A percentile compares a stretch with the other conserved stretches of the same genome.
These are phyloP conservation scores for Sceloporus undulatus DNA, from an alignment of 2,113 vertebrate species.

Conservation along the genomic window DNA sequence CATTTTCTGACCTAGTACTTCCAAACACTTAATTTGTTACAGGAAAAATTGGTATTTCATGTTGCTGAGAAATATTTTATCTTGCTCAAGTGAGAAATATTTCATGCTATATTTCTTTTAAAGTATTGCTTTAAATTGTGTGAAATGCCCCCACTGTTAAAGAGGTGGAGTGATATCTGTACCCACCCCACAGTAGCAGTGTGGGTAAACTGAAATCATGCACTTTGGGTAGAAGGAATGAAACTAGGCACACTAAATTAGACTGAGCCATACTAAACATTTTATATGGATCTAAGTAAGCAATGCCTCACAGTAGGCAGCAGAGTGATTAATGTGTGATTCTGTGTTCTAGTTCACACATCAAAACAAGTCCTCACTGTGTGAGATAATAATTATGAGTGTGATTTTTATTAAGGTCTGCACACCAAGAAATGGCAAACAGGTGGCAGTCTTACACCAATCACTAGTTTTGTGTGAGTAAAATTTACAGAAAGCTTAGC, in stretches of 20 bases:
- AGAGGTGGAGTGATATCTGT: background rate
- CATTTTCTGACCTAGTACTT: background rate
- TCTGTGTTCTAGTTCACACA: background rate
- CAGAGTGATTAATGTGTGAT: background rate
- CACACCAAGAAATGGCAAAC: background rate
- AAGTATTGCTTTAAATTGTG: background rate
- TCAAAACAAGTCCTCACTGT: background rate
- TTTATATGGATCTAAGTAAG: background rate
- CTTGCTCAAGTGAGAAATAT: background rate
- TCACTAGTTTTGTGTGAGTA: background rate
- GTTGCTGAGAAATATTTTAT: background rate
- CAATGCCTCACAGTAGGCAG: background rate
- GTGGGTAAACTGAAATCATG: background rate
- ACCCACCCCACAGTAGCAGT: background rate
- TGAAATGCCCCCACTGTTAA: background rate
- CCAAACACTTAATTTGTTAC: background rate
- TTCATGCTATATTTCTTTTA: background rate
- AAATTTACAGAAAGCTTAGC: background rate
- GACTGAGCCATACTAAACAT: background rate
- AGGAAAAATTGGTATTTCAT: background rate
- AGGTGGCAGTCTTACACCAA: background rate
- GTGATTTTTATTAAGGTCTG: background rate
- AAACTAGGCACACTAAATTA: background rate
- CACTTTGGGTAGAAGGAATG: background rate
- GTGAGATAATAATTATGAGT: background rate